Percentiles rank a stretch among this genome's conserved stretches.
phyloP scores from a whole-genome alignment of 2,797 vertebrate species.

The Acomys russatus region DNA sequence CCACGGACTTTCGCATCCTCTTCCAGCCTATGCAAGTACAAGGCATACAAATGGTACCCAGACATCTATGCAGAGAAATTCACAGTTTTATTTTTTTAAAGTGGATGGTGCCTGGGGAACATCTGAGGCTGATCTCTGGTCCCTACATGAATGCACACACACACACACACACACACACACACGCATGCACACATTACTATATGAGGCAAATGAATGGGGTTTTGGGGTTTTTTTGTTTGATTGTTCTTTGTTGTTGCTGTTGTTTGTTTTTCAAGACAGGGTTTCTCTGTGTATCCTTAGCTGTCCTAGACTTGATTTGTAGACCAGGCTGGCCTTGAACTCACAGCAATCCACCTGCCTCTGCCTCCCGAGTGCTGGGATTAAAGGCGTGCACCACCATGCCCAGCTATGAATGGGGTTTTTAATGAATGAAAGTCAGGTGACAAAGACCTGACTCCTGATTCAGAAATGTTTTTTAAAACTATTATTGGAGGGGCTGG shows the following conservation, averaged over 20 bases:
- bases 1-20: not conserved
- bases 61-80: not conserved
- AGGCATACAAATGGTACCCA: too few relatives aligned
- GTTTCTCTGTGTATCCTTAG: too few relatives aligned
- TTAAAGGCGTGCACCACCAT: too few relatives aligned
- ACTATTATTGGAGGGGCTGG: not conserved
- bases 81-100: not conserved
- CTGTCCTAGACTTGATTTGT: too few relatives aligned
- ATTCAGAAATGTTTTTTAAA: not conserved
- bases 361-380: too few relatives aligned
- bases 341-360: too few relatives aligned
- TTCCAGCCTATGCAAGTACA: not conserved
- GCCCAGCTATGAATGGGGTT: too few relatives aligned
- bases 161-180: not conserved
- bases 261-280: too few relatives aligned
- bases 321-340: too few relatives aligned
- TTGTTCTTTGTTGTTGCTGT: too few relatives aligned
- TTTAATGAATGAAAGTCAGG: not conserved
- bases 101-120: too few relatives aligned
- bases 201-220: not conserved
- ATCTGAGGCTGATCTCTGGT: not conserved
- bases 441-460: not conserved
- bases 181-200: not conserved
- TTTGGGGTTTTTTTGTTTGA: not conserved
- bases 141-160: too few relatives aligned